These are phyloP conservation scores for Aphelinus atriplicis DNA, from an alignment of 1,140 invertebrate genomes.

Conservation along the genomic window DNA sequence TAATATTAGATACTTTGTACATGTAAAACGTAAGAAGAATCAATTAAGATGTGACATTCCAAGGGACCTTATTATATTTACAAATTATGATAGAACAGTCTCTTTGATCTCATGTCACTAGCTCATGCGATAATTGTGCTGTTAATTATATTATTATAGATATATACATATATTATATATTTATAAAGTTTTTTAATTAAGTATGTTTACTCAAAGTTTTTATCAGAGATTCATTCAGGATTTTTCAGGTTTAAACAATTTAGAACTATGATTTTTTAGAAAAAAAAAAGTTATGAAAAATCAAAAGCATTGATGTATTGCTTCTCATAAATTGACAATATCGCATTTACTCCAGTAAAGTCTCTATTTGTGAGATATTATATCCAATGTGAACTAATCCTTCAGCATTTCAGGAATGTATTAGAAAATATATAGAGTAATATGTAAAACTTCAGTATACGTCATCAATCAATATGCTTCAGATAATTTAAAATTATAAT, in stretches of 20 bases:
- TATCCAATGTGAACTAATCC: conserved; percentile 29
- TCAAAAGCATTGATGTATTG: conserved; percentile 29
- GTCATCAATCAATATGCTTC: conserved; percentile 15
- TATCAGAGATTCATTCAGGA: conserved; percentile 16
- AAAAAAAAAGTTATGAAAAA: conserved; percentile 11
- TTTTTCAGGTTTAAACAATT: conserved; percentile 30
- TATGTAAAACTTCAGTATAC: conserved; percentile 20
- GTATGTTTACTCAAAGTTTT: conserved; percentile 25
- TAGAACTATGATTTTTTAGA: conserved; percentile 35
- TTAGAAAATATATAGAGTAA: conserved; percentile 22
- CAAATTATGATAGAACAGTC: conserved; percentile 28
- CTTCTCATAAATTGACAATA: conserved; percentile 32
- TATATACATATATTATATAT: conserved; percentile 26
- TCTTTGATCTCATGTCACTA: conserved; percentile 30
- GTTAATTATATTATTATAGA: conserved; percentile 31
- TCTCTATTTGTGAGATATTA: conserved; percentile 11
- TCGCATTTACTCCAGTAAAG: conserved; percentile 24
- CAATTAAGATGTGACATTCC: conserved; percentile 23
- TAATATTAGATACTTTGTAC: conserved; percentile 24
- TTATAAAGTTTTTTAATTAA: conserved; percentile 35
- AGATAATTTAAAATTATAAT: conserved; percentile 28
- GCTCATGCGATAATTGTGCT: conserved; percentile 25
- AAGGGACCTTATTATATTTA: conserved; percentile 36
- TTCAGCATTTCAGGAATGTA: conserved; percentile 25
- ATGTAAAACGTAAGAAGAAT: conserved; percentile 18